Evolutionary conservation across 2,113 vertebrate species (phyloP), one percentile per base, ranked within the genome.

Genomic region (Conger conger): DNA sequence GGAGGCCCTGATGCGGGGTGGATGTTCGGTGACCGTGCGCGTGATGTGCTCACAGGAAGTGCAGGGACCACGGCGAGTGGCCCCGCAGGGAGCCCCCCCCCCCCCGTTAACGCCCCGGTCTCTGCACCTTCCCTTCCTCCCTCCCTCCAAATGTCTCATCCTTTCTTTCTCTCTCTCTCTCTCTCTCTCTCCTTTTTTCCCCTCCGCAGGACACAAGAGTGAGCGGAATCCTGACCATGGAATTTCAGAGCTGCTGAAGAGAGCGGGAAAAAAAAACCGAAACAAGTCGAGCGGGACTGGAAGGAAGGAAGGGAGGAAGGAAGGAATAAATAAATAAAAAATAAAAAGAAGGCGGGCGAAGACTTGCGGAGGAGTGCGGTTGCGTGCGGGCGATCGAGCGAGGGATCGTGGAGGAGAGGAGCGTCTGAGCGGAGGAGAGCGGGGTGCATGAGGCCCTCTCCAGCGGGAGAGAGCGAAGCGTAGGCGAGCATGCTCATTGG

Each of bases 401-500:
- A 77, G 63, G 45, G 80, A 33, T 63, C 45, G 23, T 88, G 89
- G 81, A 92, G 91, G 91, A 89, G 89, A 91, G 87, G 89, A 92
- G 92, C 91, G 88, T 87, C 89, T 89, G 81, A 86, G 73, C 88
- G 85, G 90, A 57, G 84, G 79, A 81, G 4, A 57, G 35, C 54
- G 86, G 89, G 88, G 93, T 93, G 94, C 91, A 93, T 93, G 93
- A 90, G 85, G 90, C 87, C 90, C 88, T 86, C 88, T 86, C 83
- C 78, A 87, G 87, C 88, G 73, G 82, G 86, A 82, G 82, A 68
- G 90, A 87, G 85, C 88, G 90, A 95, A 95, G 85, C 88, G 85
- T 91, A 91, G 88, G 81, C 30, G 30, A 92, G 95, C 95, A 95
- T 95, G 91, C 89, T 81, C 88, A 90, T 88, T 91, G 87, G 90